Percentiles rank a stretch among this genome's conserved stretches.
Conservation (phyloP, 2,797 vertebrate genomes). For the Erpetoichthys calabaricus region DNA sequence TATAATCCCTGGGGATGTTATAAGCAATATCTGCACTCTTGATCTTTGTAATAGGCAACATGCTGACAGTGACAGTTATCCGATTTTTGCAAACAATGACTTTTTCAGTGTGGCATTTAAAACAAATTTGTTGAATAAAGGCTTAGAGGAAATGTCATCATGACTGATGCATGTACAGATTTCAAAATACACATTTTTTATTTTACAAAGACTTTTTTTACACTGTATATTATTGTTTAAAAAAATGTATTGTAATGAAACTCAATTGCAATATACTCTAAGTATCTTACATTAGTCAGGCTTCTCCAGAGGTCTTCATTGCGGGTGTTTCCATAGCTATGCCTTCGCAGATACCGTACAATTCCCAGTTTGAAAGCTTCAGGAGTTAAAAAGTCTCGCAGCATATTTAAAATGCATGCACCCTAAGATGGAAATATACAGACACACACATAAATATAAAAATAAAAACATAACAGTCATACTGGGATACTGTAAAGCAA, state of each 20-base stretch:
- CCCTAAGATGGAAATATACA: slow-evolving; percentile 45
- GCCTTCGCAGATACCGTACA: slow-evolving; percentile 62
- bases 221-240: background rate
- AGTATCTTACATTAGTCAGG: slow-evolving; percentile 55
- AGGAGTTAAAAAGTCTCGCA: slow-evolving; percentile 66
- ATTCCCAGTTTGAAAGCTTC: slow-evolving; percentile 71
- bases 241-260: slow-evolving; percentile 7
- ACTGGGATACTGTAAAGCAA: too few species aligned
- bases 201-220: background rate
- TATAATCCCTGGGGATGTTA: too few species aligned
- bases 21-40: too few species aligned
- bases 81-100: too few species aligned
- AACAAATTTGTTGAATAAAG: too few species aligned
- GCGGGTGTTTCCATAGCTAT: slow-evolving; percentile 77
- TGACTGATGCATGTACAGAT: too few species aligned
- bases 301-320: slow-evolving; percentile 78
- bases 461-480: background rate
- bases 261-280: too few species aligned
- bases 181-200: too few species aligned
- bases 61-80: too few species aligned
- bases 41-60: too few species aligned
- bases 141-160: too few species aligned
- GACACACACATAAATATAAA: background rate
- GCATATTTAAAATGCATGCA: slow-evolving; percentile 80
- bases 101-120: too few species aligned